Conservation (phyloP, 2,888 invertebrate species). For the Acanthosepion pharaonis region DNA sequence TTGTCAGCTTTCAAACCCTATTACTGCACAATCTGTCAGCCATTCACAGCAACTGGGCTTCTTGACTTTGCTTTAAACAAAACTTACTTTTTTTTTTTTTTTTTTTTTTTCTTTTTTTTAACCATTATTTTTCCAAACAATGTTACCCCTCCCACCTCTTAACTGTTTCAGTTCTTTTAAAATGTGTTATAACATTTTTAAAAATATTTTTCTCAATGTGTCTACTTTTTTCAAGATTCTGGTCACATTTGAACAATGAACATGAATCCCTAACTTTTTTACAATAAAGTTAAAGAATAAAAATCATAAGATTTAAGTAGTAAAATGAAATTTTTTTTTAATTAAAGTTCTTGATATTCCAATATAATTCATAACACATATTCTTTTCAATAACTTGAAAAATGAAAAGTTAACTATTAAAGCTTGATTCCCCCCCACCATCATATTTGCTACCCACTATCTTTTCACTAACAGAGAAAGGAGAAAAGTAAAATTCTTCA, state of each 20-base stretch:
- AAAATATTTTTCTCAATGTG: neutral
- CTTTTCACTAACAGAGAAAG: neutral
- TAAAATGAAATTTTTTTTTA: too few species aligned
- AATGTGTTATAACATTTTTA: neutral
- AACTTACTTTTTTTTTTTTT: neutral
- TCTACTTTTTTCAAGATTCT: neutral
- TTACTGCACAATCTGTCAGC: slow-evolving; percentile 33
- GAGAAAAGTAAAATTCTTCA: neutral
- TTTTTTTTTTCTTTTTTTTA: neutral
- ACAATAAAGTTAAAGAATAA: too few species aligned
- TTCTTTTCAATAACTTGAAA: too few species aligned
- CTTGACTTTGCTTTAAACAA: neutral
- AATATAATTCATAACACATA: too few species aligned
- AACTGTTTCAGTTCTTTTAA: neutral
- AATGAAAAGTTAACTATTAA: too few species aligned
- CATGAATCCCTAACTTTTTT: too few species aligned
- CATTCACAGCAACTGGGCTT: neutral
- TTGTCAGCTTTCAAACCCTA: slow-evolving; percentile 10
- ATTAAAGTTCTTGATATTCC: too few species aligned
- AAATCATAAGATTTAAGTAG: too few species aligned
- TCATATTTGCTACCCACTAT: neutral
- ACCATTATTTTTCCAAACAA: neutral
- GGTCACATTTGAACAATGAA: too few species aligned
- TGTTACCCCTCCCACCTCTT: neutral
- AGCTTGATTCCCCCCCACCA: neutral